phyloP scores from a whole-genome alignment of 2,888 invertebrate species.

The Anorthoa munda region DNA sequence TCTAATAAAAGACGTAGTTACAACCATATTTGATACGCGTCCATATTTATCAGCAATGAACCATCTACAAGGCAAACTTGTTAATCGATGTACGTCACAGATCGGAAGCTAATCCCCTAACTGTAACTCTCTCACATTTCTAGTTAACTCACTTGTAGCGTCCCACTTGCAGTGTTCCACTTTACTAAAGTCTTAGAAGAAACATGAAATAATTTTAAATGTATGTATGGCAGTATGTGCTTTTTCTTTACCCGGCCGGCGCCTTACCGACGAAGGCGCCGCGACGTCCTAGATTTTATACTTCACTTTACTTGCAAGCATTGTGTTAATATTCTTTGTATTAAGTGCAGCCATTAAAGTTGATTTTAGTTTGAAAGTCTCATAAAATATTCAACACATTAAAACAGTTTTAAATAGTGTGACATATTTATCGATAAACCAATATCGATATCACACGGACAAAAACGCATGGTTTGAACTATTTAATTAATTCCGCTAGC shows the following conservation, averaged over 20 bases:
- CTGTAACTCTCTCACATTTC: slow-evolving; percentile 47
- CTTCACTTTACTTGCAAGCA: slow-evolving; percentile 18
- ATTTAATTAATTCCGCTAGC: neutral
- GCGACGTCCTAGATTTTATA: slow-evolving; percentile 53
- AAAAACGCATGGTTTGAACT: neutral
- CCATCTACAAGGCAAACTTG: slow-evolving; percentile 20
- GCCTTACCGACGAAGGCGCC: slow-evolving; percentile 39
- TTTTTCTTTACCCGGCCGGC: slow-evolving; percentile 39
- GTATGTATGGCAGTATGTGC: slow-evolving; percentile 18
- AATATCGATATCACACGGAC: neutral
- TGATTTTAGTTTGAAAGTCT: neutral
- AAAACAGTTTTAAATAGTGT: neutral
- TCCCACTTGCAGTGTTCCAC: slow-evolving; percentile 50
- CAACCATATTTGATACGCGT: neutral
- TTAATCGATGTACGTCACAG: slow-evolving; percentile 22
- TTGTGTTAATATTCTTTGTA: slow-evolving; percentile 43
- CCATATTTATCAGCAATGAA: slow-evolving; percentile 2
- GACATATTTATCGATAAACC: neutral
- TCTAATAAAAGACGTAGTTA: neutral
- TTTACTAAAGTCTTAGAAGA: slow-evolving; percentile 26
- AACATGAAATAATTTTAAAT: slow-evolving; percentile 42
- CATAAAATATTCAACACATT: neutral
- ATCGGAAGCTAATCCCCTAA: slow-evolving; percentile 37
- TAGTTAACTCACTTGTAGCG: slow-evolving; percentile 28
- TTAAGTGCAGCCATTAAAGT: slow-evolving; percentile 19